Evolutionary conservation across 2,888 invertebrate species (phyloP).

Genomic region (Amblyjoppa proteus): DNA sequence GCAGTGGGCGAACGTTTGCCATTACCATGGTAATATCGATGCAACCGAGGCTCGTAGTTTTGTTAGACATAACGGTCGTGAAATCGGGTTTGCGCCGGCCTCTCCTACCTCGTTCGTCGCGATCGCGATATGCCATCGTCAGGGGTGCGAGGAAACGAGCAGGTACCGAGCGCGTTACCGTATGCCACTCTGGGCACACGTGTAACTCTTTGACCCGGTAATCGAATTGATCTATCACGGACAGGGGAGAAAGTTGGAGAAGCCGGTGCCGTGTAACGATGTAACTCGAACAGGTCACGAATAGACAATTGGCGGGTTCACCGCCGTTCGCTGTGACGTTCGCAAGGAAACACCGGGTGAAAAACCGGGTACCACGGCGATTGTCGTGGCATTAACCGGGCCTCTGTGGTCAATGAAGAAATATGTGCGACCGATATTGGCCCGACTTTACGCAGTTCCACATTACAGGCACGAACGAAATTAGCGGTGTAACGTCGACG

Average conservation of each 20-base stretch:
- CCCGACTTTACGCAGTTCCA: not conserved
- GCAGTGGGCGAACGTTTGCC: conserved; percentile 1
- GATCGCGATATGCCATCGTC: conserved; percentile 26
- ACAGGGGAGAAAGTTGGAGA: not conserved
- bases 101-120: not conserved
- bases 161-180: not conserved
- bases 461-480: not conserved
- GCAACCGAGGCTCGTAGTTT: conserved; percentile 22
- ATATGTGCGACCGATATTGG: not conserved
- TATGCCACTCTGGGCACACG: not conserved
- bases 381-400: not conserved
- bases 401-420: not conserved
- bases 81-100: not conserved
- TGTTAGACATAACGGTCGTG: conserved; percentile 2
- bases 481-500: conserved; percentile 3
- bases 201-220: conserved; percentile 17
- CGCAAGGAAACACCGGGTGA: conserved; percentile 9
- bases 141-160: conserved; percentile 14
- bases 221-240: conserved; percentile 33
- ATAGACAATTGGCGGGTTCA: not conserved
- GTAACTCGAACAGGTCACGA: conserved; percentile 26
- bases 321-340: not conserved
- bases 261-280: not conserved
- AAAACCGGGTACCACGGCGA: not conserved
- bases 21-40: conserved; percentile 49